Percentiles rank a stretch among this genome's conserved stretches.
These are phyloP conservation scores for Crepidodera aurea DNA, from an alignment of 2,888 invertebrate genomes.

Conservation along the genomic window DNA sequence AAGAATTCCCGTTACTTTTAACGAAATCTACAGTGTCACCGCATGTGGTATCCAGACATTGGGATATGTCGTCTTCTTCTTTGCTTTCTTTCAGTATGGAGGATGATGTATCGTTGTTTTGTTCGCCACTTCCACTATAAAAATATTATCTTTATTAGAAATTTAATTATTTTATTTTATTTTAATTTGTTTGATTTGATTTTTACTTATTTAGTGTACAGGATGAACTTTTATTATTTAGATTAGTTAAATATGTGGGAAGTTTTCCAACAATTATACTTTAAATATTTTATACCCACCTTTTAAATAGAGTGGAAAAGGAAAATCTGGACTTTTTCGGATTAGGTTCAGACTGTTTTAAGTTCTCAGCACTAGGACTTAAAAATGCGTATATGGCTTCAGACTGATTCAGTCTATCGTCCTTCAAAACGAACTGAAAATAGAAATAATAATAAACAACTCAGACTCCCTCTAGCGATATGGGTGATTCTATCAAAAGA, in stretches of 20 bases:
- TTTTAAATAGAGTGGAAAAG: slow-evolving; percentile 85
- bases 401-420: slow-evolving; percentile 86
- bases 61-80: slow-evolving; percentile 84
- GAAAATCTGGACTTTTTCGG: slow-evolving; percentile 90
- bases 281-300: slow-evolving; percentile 63
- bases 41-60: slow-evolving; percentile 75
- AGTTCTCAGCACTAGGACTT: slow-evolving; percentile 90
- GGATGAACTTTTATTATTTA: too few relatives aligned
- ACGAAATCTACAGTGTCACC: slow-evolving; percentile 59
- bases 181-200: too few relatives aligned
- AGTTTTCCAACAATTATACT: neutral
- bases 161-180: too few relatives aligned
- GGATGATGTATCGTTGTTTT: slow-evolving; percentile 45
- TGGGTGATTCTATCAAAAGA: too few relatives aligned
- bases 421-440: slow-evolving; percentile 83
- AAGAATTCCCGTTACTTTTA: slow-evolving; percentile 58
- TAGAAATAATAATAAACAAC: too few relatives aligned
- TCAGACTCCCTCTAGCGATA: too few relatives aligned
- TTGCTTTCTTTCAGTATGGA: slow-evolving; percentile 68
- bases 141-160: too few relatives aligned
- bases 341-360: slow-evolving; percentile 78
- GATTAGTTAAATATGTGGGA: too few relatives aligned
- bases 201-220: too few relatives aligned
- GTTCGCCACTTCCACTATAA: slow-evolving; percentile 51
- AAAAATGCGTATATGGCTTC: slow-evolving; percentile 90